Percentiles rank a stretch among this genome's conserved stretches.
Conservation (phyloP, 2,113 vertebrate genomes). For the Gracilinanus agilis region DNA sequence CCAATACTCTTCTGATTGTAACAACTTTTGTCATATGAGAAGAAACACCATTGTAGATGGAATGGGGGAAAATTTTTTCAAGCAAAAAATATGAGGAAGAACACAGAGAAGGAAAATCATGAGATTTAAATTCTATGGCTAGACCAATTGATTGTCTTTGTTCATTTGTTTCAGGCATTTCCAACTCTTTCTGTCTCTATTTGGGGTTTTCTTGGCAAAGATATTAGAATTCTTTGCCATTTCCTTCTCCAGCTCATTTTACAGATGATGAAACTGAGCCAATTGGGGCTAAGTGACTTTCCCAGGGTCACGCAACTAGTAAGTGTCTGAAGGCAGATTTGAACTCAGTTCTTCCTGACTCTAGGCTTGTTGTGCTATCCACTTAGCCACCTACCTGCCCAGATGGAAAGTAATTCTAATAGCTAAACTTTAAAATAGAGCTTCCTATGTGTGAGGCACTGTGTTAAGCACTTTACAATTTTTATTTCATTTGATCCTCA, state of each 20-base stretch:
- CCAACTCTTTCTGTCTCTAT: too few species aligned
- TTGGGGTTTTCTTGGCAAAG: too few species aligned
- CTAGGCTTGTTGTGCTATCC: too few species aligned
- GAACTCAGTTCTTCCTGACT: too few species aligned
- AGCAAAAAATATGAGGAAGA: background rate
- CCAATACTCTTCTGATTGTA: background rate
- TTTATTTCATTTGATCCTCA: background rate
- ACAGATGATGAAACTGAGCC: too few species aligned
- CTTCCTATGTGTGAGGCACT: background rate
- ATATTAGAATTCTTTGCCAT: too few species aligned
- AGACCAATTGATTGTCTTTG: background rate
- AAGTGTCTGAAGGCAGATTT: too few species aligned
- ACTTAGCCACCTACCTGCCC: too few species aligned
- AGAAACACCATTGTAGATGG: background rate
- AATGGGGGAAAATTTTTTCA: background rate
- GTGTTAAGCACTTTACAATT: background rate
- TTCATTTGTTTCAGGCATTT: too few species aligned
- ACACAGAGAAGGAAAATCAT: background rate
- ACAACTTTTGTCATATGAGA: background rate
- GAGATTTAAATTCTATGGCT: background rate
- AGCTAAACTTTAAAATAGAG: background rate
- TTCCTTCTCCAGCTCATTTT: too few species aligned
- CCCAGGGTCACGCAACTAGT: too few species aligned
- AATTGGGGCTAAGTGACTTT: too few species aligned
- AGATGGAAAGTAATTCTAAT: background rate